phyloP scores from a whole-genome alignment of 2,888 invertebrate species.

The Calephelis perditalis region DNA sequence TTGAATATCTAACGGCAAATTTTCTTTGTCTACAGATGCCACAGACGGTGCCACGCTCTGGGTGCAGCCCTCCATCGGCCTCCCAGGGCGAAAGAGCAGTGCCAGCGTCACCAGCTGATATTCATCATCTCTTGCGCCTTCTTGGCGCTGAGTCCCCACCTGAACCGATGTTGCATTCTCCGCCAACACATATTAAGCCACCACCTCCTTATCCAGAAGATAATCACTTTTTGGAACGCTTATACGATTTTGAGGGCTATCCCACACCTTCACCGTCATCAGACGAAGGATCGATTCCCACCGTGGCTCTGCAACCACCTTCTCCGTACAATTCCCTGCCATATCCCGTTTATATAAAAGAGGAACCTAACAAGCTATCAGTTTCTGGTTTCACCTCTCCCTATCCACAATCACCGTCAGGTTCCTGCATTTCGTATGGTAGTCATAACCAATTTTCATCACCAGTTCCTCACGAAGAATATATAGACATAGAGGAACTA shows the following conservation, averaged over 20 bases:
- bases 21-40: slow-evolving; percentile 82
- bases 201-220: slow-evolving; percentile 67
- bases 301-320: slow-evolving; percentile 76
- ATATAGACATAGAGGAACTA: slow-evolving; percentile 80
- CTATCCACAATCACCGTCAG: slow-evolving; percentile 77
- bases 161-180: slow-evolving; percentile 68
- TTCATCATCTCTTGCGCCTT: slow-evolving; percentile 64
- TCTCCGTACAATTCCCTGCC: slow-evolving; percentile 73
- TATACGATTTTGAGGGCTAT: slow-evolving; percentile 71
- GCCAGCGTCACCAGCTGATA: slow-evolving; percentile 74
- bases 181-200: slow-evolving; percentile 62
- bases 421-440: slow-evolving; percentile 73
- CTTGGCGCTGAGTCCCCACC: slow-evolving; percentile 71
- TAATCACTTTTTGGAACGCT: slow-evolving; percentile 58
- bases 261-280: slow-evolving; percentile 70
- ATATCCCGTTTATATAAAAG: slow-evolving; percentile 66
- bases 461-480: slow-evolving; percentile 78
- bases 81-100: slow-evolving; percentile 82
- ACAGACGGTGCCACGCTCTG: slow-evolving; percentile 88
- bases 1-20: background rate
- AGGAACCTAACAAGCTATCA: slow-evolving; percentile 72
- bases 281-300: slow-evolving; percentile 76
- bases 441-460: slow-evolving; percentile 77
- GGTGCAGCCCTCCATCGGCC: slow-evolving; percentile 86
- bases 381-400: slow-evolving; percentile 73